Conservation (phyloP, 2,113 vertebrate genomes). For the Eidolon helvum region DNA sequence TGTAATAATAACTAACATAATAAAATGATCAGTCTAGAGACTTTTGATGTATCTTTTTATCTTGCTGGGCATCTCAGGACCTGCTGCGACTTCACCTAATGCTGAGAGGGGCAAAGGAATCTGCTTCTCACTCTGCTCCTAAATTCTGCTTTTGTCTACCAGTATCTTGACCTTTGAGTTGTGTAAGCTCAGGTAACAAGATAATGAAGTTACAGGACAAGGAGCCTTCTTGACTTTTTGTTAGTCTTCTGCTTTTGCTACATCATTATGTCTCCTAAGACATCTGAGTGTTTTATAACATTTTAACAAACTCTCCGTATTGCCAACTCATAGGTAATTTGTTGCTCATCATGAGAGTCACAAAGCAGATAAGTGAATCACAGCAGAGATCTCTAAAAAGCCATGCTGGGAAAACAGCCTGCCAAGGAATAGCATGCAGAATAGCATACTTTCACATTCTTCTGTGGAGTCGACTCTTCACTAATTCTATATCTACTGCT, state of each 20-base stretch:
- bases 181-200: not conserved
- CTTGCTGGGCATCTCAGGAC: not conserved
- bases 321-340: slow-evolving; percentile 40
- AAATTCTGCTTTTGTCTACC: not conserved
- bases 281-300: slow-evolving; percentile 17
- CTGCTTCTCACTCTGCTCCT: not conserved
- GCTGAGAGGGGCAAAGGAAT: not conserved
- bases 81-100: not conserved
- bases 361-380: not conserved
- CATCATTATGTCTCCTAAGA: slow-evolving; percentile 27
- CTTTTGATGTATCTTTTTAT: not conserved
- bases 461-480: not conserved
- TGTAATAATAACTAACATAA: not conserved
- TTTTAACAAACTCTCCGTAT: slow-evolving; percentile 33
- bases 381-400: not conserved
- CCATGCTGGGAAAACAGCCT: not conserved
- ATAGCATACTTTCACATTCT: not conserved
- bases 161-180: slow-evolving; percentile 33
- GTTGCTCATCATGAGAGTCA: not conserved
- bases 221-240: not conserved
- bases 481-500: not conserved
- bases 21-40: not conserved
- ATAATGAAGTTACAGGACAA: not conserved
- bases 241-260: not conserved
- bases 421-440: not conserved